A percentile compares a stretch with the other conserved stretches of the same genome.
Evolutionary conservation across 2,888 invertebrate genomes (phyloP).

Genomic region (Athalia cordata): DNA sequence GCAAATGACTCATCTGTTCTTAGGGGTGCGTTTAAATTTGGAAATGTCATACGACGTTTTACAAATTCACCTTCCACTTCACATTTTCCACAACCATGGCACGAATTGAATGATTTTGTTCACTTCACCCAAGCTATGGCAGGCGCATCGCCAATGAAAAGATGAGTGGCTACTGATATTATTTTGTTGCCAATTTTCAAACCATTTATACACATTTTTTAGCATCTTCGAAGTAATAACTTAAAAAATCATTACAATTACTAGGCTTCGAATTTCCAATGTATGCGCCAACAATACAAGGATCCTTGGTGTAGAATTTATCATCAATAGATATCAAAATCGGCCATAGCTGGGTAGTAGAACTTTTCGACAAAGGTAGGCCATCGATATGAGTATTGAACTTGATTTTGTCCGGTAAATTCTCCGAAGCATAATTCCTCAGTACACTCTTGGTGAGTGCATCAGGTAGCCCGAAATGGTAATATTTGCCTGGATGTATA

Average conservation of each 20-base stretch:
- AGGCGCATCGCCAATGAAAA: slow-evolving; percentile 58
- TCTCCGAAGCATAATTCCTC: background rate
- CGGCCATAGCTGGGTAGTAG: slow-evolving; percentile 47
- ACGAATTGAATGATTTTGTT: slow-evolving; percentile 55
- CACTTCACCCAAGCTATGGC: slow-evolving; percentile 53
- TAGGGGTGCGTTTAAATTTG: slow-evolving; percentile 29
- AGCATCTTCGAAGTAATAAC: slow-evolving; percentile 49
- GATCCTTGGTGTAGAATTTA: slow-evolving; percentile 31
- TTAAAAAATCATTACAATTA: slow-evolving; percentile 51
- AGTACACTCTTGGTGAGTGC: background rate
- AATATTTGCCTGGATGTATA: slow-evolving; percentile 14
- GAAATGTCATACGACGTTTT: slow-evolving; percentile 40
- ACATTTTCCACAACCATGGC: slow-evolving; percentile 57
- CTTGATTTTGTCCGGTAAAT: background rate
- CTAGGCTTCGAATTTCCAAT: slow-evolving; percentile 49
- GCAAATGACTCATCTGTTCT: slow-evolving; percentile 27
- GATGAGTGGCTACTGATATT: slow-evolving; percentile 46
- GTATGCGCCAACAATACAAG: slow-evolving; percentile 49
- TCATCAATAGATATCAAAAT: slow-evolving; percentile 44
- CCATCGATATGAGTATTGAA: slow-evolving; percentile 47
- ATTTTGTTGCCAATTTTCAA: slow-evolving; percentile 11
- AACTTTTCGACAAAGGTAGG: slow-evolving; percentile 47
- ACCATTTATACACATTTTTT: background rate
- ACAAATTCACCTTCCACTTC: slow-evolving; percentile 53
- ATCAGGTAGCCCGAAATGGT: slow-evolving; percentile 5